phyloP scores from a whole-genome alignment of 2,888 invertebrate genomes.

The Aphidoletes aphidimyza region DNA sequence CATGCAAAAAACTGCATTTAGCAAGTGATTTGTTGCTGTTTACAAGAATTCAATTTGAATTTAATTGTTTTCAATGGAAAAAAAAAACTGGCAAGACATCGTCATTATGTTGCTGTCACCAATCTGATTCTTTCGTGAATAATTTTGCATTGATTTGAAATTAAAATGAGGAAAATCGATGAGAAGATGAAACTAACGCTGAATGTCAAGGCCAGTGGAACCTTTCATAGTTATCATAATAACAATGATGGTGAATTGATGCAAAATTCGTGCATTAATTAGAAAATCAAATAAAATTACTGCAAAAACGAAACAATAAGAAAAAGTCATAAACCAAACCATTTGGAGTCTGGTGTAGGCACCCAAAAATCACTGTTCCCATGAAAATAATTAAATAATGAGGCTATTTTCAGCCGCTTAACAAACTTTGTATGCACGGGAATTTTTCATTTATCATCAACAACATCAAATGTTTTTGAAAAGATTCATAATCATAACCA shows the following conservation, averaged over 20 bases:
- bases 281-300: neutral
- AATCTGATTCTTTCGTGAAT: neutral
- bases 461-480: neutral
- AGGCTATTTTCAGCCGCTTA: neutral
- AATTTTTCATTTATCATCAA: neutral
- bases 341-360: too few relatives aligned
- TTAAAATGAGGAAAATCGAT: neutral
- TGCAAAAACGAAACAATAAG: neutral
- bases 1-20: too few relatives aligned
- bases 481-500: slow-evolving; percentile 15
- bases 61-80: neutral
- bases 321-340: too few relatives aligned
- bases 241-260: too few relatives aligned
- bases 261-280: neutral
- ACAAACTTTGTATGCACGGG: neutral
- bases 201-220: neutral
- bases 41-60: neutral
- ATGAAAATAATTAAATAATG: slow-evolving; percentile 26
- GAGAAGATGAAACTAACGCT: neutral
- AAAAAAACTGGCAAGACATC: neutral
- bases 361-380: neutral
- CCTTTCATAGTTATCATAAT: too few relatives aligned
- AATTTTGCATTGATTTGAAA: neutral
- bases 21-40: neutral
- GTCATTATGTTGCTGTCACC: neutral